These are phyloP conservation scores for Merodon equestris DNA, from an alignment of 2,888 invertebrate genomes.

Conservation along the genomic window DNA sequence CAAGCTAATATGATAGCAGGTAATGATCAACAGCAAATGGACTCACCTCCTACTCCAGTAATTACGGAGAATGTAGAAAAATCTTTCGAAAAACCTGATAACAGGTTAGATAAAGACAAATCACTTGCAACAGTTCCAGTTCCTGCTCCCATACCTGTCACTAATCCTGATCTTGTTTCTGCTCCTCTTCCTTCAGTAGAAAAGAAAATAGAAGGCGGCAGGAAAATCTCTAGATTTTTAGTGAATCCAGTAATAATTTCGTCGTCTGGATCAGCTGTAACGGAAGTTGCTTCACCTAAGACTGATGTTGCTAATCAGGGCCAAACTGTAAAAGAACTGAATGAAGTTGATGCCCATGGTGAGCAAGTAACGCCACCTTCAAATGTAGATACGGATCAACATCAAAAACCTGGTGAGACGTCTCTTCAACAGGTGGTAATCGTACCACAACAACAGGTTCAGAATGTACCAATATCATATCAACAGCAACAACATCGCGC, in stretches of 20 bases:
- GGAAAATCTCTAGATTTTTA: slow-evolving; percentile 89
- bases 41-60: slow-evolving; percentile 4
- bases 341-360: slow-evolving; percentile 17
- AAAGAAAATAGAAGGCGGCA: slow-evolving; percentile 81
- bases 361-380: no score
- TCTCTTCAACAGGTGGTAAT: slow-evolving; percentile 13
- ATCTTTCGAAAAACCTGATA: background rate
- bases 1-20: slow-evolving; percentile 8
- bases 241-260: slow-evolving; percentile 86
- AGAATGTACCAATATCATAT: no score
- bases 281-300: slow-evolving; percentile 68
- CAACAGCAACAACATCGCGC: background rate
- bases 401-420: background rate
- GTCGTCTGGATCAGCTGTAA: slow-evolving; percentile 75
- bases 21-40: slow-evolving; percentile 16
- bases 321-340: slow-evolving; percentile 16
- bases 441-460: slow-evolving; percentile 8
- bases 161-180: background rate
- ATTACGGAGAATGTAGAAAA: slow-evolving; percentile 20
- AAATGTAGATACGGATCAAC: background rate
- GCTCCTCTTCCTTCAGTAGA: slow-evolving; percentile 3
- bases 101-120: slow-evolving; percentile 1
- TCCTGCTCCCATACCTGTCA: no score
- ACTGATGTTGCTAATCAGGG: slow-evolving; percentile 46
- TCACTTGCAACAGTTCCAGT: no score